Percentiles rank a stretch among this genome's conserved stretches.
Conservation (phyloP, 2,888 invertebrate species). For the Meganola albula region DNA sequence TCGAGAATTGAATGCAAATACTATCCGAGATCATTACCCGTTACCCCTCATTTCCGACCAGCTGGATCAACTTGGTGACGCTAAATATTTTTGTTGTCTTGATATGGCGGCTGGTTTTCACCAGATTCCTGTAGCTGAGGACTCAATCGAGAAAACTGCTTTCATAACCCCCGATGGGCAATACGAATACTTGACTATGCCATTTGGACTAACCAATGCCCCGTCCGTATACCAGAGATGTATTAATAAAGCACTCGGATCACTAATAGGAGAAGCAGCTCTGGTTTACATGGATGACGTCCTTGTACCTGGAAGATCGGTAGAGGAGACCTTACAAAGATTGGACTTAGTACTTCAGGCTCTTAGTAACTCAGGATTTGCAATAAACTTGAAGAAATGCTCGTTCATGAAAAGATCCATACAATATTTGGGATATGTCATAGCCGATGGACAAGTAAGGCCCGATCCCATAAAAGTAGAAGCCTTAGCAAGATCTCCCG, state of each 20-base stretch:
- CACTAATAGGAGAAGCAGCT: not conserved
- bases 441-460: not conserved
- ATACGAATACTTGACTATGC: slow-evolving; percentile 3
- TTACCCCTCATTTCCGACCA: not conserved
- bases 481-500: not conserved
- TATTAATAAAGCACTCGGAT: not conserved
- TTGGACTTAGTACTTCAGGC: not conserved
- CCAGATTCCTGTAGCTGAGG: not conserved
- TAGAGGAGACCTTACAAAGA: not conserved
- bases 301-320: not conserved
- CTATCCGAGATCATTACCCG: not conserved
- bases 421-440: slow-evolving; percentile 5
- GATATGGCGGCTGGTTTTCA: not conserved
- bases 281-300: not conserved
- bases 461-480: not conserved
- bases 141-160: not conserved
- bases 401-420: not conserved
- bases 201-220: not conserved
- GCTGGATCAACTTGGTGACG: not conserved
- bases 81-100: not conserved
- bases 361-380: not conserved
- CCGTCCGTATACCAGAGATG: not conserved
- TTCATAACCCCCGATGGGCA: slow-evolving; percentile 5
- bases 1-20: not conserved
- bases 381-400: not conserved